These are phyloP conservation scores for Aleiodes leptofemur DNA, from an alignment of 2,888 invertebrate species.

Conservation along the genomic window DNA sequence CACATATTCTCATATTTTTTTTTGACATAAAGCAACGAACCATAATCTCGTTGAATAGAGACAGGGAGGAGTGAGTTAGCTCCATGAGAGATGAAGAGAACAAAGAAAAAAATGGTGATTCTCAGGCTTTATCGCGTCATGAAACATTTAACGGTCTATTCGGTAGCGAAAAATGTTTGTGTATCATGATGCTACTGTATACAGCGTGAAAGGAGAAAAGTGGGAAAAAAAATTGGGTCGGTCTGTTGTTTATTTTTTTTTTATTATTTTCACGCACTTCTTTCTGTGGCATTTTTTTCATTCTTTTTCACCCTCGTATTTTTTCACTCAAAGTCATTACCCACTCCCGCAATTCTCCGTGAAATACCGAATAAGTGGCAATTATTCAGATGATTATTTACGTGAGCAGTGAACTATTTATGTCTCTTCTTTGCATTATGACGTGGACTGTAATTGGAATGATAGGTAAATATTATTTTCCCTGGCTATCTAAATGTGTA, in stretches of 20 bases:
- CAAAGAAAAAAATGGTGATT: constrained; percentile 25
- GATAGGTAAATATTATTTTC: not conserved
- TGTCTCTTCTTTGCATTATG: not conserved
- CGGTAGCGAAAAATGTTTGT: constrained; percentile 24
- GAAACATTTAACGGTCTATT: constrained; percentile 39
- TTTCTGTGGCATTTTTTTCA: not conserved
- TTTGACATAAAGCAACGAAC: constrained; percentile 9
- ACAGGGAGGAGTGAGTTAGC: not conserved
- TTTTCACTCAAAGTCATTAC: not conserved
- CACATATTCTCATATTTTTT: not conserved
- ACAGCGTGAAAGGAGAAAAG: not conserved
- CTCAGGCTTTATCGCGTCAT: constrained; percentile 25
- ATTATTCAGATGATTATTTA: constrained; percentile 3
- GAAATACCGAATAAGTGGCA: not conserved
- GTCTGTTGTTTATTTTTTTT: not conserved
- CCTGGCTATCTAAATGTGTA: not conserved
- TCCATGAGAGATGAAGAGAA: constrained; percentile 14
- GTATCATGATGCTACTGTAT: constrained; percentile 8
- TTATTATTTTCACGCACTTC: not conserved
- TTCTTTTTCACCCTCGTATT: not conserved
- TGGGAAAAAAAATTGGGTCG: not conserved
- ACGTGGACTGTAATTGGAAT: not conserved
- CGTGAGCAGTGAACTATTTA: not conserved
- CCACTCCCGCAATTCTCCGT: not conserved
- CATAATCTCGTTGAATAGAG: not conserved